These are phyloP conservation scores for Diadophis punctatus DNA, from an alignment of 2,113 vertebrate species.

Conservation along the genomic window DNA sequence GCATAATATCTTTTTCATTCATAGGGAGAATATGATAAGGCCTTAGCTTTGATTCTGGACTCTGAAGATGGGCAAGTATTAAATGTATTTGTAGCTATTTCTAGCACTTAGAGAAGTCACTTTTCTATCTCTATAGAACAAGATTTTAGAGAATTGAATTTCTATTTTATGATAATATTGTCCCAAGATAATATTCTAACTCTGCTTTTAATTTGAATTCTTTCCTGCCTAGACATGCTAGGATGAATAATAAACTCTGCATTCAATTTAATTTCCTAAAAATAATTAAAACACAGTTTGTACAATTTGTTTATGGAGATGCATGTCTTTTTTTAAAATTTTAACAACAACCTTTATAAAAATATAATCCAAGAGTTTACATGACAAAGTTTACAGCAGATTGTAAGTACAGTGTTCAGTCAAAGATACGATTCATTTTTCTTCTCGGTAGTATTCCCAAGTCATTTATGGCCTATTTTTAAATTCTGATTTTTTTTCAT, in stretches of 20 bases:
- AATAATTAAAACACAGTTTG: constrained; percentile 10
- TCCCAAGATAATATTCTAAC: constrained; percentile 5
- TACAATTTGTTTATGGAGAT: neutral
- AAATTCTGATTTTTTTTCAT: neutral
- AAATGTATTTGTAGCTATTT: neutral
- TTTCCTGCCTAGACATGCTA: neutral
- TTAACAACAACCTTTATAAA: neutral
- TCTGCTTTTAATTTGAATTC: constrained; percentile 4
- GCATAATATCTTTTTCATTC: neutral
- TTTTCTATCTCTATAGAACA: neutral
- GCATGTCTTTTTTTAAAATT: neutral
- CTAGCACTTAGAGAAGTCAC: neutral
- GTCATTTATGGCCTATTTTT: neutral
- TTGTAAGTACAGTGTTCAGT: neutral
- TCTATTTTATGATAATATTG: constrained; percentile 8
- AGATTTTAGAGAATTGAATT: neutral
- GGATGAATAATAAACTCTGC: constrained; percentile 15
- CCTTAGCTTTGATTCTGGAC: neutral
- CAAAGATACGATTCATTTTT: constrained; percentile 12
- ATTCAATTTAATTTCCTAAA: constrained; percentile 17
- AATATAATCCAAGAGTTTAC: neutral
- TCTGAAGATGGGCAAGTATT: neutral
- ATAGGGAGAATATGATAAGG: neutral
- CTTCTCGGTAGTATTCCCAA: neutral
- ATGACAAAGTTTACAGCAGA: neutral